These are phyloP conservation scores for Epistrophella euchroma DNA, from an alignment of 2,888 invertebrate genomes.

Conservation along the genomic window DNA sequence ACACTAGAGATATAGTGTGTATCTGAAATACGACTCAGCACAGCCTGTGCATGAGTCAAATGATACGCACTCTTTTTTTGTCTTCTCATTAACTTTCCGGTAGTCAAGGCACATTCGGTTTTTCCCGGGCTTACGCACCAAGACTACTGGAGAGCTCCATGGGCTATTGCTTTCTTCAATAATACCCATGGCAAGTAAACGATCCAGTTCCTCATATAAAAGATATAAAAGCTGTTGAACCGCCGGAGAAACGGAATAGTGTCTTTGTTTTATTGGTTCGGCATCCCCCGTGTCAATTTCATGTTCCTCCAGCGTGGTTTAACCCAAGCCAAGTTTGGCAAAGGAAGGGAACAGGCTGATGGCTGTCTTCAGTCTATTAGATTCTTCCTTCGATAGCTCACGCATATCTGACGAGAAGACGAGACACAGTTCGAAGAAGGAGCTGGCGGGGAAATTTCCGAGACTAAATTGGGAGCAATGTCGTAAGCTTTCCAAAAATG, in stretches of 20 bases:
- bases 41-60: constrained; percentile 73
- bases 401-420: not conserved
- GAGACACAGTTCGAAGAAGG: too few relatives aligned
- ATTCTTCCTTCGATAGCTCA: constrained; percentile 11
- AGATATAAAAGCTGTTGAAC: constrained; percentile 54
- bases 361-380: not conserved
- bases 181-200: constrained; percentile 14
- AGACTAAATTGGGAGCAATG: constrained; percentile 17
- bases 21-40: constrained; percentile 72
- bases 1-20: constrained; percentile 76
- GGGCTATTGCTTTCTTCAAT: constrained; percentile 73
- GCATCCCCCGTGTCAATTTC: constrained; percentile 17
- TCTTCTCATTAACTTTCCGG: constrained; percentile 77
- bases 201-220: constrained; percentile 26
- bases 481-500: constrained; percentile 25
- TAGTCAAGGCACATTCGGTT: constrained; percentile 78
- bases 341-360: constrained; percentile 54
- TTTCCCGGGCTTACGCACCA: constrained; percentile 77
- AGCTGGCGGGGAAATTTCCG: not conserved
- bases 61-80: constrained; percentile 62
- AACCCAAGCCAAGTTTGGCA: constrained; percentile 55
- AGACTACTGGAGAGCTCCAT: constrained; percentile 78
- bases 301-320: constrained; percentile 62
- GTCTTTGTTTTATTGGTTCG: constrained; percentile 20
- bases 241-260: constrained; percentile 69